Percentiles rank a stretch among this genome's conserved stretches.
These are phyloP conservation scores for Ictidomys tridecemlineatus DNA, from an alignment of 2,113 vertebrate genomes.

Conservation along the genomic window DNA sequence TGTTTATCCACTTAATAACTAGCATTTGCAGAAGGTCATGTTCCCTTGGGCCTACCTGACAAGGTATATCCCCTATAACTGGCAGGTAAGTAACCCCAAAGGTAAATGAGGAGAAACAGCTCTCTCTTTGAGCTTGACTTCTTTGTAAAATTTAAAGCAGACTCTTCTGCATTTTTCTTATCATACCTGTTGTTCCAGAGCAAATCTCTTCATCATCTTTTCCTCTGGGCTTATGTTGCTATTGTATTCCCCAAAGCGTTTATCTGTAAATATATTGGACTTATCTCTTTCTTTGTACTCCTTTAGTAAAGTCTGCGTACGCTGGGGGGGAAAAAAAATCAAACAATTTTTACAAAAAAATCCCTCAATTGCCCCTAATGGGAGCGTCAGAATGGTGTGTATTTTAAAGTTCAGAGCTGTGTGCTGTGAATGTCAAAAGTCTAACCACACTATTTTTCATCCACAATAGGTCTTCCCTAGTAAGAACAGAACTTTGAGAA, in stretches of 20 bases:
- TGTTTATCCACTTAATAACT: not conserved
- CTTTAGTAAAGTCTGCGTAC: constrained; percentile 95
- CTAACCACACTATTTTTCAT: not conserved
- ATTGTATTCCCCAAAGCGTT: constrained; percentile 95
- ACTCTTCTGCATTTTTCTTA: accelerated
- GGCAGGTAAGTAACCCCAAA: not conserved
- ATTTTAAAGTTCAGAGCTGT: not conserved
- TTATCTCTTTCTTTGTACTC: constrained; percentile 95
- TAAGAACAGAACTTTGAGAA: not conserved
- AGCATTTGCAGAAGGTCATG: not conserved
- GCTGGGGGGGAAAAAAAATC: constrained; percentile 83
- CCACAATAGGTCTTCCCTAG: not conserved
- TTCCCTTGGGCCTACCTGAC: not conserved
- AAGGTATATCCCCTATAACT: accelerated
- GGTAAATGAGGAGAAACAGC: not conserved
- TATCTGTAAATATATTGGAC: constrained; percentile 92
- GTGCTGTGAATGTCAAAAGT: not conserved
- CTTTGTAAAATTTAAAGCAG: not conserved
- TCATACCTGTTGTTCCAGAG: constrained; percentile 96
- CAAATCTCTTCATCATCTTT: constrained; percentile 95
- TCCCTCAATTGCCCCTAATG: not conserved
- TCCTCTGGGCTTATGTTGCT: constrained; percentile 93
- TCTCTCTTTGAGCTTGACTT: not conserved
- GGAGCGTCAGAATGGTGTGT: not conserved
- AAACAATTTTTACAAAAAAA: not conserved